Evolutionary conservation across 2,888 invertebrate genomes (phyloP).

Genomic region (Heteromurus nitidus): DNA sequence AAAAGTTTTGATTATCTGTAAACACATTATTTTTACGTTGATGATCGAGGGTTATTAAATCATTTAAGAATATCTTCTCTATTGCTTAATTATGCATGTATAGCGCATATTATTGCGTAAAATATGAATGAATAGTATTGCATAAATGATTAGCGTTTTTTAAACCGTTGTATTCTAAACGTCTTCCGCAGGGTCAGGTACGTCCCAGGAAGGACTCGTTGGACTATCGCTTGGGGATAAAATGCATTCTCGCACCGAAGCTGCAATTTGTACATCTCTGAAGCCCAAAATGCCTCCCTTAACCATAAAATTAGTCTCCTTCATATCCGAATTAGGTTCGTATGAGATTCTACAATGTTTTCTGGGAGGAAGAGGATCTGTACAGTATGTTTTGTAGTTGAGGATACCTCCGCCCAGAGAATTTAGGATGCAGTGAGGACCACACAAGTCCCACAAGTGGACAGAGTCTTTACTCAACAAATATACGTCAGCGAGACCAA

Average conservation of each 20-base stretch:
- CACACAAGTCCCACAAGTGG: slow-evolving; percentile 95
- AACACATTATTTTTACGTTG: not conserved
- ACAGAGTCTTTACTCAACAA: slow-evolving; percentile 85
- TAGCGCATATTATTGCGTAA: no score
- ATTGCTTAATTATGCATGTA: no score
- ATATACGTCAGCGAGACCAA: slow-evolving; percentile 84
- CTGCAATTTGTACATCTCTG: slow-evolving; percentile 60
- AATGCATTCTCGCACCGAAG: slow-evolving; percentile 52
- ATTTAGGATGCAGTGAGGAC: slow-evolving; percentile 88
- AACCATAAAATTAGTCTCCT: slow-evolving; percentile 65
- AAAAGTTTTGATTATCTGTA: no score
- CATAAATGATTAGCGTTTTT: not conserved
- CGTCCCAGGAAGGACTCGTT: slow-evolving; percentile 43
- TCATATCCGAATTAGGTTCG: slow-evolving; percentile 40
- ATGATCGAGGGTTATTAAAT: no score
- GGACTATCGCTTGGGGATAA: slow-evolving; percentile 16
- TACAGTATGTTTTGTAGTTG: slow-evolving; percentile 70
- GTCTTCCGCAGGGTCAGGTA: slow-evolving; percentile 49
- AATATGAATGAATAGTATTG: not conserved
- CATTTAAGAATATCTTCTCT: no score
- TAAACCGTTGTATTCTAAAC: slow-evolving; percentile 15
- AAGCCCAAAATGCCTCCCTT: slow-evolving; percentile 68
- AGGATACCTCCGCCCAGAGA: slow-evolving; percentile 85
- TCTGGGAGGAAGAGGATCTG: slow-evolving; percentile 6
- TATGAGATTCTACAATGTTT: slow-evolving; percentile 52